A percentile compares a stretch with the other conserved stretches of the same genome.
Evolutionary conservation across 2,797 vertebrate genomes (phyloP).

Genomic region (Mallotus villosus): DNA sequence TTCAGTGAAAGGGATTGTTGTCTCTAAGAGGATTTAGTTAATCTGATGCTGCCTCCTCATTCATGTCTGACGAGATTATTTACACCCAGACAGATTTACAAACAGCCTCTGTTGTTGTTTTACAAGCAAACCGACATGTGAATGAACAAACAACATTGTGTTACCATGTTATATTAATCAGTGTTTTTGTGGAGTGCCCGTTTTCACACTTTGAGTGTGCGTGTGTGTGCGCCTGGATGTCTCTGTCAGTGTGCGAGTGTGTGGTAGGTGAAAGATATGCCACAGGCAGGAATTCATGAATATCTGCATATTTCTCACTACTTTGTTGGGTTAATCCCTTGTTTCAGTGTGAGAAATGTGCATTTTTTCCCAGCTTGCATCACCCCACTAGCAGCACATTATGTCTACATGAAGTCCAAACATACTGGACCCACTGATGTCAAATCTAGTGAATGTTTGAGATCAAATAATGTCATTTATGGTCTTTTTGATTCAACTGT

Average conservation of each 20-base stretch:
- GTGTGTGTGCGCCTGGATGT: constrained; percentile 11
- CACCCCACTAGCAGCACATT: constrained; percentile 43
- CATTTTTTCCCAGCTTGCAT: constrained; percentile 59
- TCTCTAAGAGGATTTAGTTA: constrained; percentile 58
- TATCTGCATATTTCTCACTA: constrained; percentile 70
- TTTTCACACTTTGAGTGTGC: constrained; percentile 15
- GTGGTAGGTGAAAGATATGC: constrained; percentile 49
- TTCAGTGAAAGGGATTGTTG: constrained; percentile 4
- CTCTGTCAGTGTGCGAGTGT: constrained; percentile 7
- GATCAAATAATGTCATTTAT: not conserved
- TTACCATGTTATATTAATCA: constrained; percentile 50
- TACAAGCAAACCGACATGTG: constrained; percentile 39
- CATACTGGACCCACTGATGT: constrained; percentile 42
- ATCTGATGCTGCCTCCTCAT: constrained; percentile 51
- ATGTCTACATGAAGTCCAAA: constrained; percentile 36
- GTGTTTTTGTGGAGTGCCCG: constrained; percentile 41
- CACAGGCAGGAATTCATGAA: constrained; percentile 67
- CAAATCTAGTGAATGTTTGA: constrained; percentile 45
- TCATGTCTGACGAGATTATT: constrained; percentile 47
- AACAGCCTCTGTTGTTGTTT: constrained; percentile 44
- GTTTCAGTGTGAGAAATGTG: constrained; percentile 61
- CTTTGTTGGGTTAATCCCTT: constrained; percentile 67
- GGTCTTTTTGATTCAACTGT: constrained; percentile 24
- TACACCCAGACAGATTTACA: constrained; percentile 35
- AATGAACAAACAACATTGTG: constrained; percentile 53